A percentile compares a stretch with the other conserved stretches of the same genome.
Evolutionary conservation across 2,888 invertebrate species (phyloP).

Genomic region (Trachelus iudaicus): DNA sequence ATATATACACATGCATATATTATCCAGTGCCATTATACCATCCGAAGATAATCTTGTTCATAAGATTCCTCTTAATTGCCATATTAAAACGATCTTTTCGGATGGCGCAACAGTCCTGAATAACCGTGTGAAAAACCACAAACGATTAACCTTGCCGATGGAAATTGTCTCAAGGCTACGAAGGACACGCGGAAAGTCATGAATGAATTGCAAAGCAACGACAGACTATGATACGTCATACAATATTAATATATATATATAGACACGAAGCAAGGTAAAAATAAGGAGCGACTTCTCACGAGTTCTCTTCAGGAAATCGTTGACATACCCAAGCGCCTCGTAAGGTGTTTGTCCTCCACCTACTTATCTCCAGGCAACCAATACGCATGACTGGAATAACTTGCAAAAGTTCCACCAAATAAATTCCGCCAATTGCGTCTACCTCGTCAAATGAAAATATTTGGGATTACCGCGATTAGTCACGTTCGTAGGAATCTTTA

Average conservation of each 20-base stretch:
- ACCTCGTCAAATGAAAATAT: not conserved
- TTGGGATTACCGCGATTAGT: conserved; percentile 1
- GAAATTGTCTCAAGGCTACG: not conserved
- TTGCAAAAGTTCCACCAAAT: not conserved
- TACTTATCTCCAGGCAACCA: conserved; percentile 3
- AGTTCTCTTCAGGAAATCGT: conserved; percentile 13
- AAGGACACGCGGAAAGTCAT: not conserved
- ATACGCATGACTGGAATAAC: not conserved
- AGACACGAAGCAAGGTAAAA: not conserved
- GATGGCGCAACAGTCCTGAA: too few species aligned
- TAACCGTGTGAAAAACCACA: not conserved
- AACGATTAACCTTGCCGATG: not conserved
- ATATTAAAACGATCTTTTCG: too few species aligned
- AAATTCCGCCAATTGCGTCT: not conserved
- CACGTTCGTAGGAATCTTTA: not conserved
- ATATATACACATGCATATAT: too few species aligned
- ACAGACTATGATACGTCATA: not conserved
- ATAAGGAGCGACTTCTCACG: not conserved
- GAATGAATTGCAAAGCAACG: not conserved
- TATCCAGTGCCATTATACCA: too few species aligned
- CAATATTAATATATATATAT: too few species aligned
- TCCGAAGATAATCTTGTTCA: too few species aligned
- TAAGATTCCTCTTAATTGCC: too few species aligned
- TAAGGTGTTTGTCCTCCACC: conserved; percentile 11
- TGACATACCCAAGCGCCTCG: conserved; percentile 2